Conservation (phyloP, 2,113 vertebrate species). For the Euleptes europaea region DNA sequence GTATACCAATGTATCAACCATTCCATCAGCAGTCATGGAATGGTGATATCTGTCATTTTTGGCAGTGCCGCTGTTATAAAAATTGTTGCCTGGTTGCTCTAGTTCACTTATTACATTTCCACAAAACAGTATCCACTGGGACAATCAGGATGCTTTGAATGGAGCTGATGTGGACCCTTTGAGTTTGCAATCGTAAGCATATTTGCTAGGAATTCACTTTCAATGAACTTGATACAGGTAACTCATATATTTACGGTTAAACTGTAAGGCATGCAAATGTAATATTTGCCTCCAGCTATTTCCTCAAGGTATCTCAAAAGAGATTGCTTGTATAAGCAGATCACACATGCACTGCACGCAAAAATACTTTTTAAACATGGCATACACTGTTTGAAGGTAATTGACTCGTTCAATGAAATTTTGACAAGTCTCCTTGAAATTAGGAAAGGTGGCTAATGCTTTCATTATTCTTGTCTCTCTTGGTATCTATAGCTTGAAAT, state of each 20-base stretch:
- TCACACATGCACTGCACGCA: background rate
- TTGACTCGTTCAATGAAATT: constrained; percentile 22
- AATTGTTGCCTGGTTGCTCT: too few species aligned
- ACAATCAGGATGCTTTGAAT: background rate
- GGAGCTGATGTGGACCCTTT: background rate
- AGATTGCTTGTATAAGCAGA: background rate
- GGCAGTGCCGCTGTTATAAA: too few species aligned
- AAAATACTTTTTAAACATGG: constrained; percentile 13
- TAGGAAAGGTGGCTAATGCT: constrained; percentile 52
- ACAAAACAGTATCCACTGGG: background rate
- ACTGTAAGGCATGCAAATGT: background rate
- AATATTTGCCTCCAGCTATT: background rate
- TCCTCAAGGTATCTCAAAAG: background rate
- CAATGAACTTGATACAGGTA: background rate
- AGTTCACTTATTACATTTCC: too few species aligned
- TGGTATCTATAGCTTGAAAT: constrained; percentile 36
- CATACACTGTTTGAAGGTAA: constrained; percentile 11
- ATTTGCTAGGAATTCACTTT: background rate
- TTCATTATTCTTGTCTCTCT: constrained; percentile 41
- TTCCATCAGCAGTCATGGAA: too few species aligned
- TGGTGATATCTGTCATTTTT: too few species aligned
- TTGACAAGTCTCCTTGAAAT: constrained; percentile 53
- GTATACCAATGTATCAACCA: too few species aligned
- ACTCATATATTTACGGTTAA: background rate
- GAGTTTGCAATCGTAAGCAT: too few species aligned